These are phyloP conservation scores for Nycticryphes semicollaris DNA, from an alignment of 2,113 vertebrate genomes.

Conservation along the genomic window DNA sequence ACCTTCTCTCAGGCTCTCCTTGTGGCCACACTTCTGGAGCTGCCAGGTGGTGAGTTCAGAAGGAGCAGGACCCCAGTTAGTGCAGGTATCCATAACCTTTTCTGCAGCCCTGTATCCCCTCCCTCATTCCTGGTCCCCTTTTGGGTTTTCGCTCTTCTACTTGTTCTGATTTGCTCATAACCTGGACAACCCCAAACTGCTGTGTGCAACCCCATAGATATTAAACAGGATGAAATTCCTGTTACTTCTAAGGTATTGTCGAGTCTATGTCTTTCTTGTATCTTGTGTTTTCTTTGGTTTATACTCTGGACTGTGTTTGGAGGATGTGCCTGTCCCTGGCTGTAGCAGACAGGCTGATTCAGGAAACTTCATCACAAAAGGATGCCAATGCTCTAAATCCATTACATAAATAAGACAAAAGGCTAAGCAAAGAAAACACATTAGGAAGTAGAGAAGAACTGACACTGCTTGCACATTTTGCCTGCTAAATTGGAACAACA, in stretches of 20 bases:
- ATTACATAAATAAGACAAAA: slow-evolving; percentile 46
- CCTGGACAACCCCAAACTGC: not conserved
- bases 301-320: not conserved
- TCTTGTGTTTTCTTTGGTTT: slow-evolving; percentile 8
- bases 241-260: not conserved
- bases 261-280: not conserved
- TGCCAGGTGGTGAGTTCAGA: not conserved
- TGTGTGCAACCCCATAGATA: not conserved
- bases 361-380: slow-evolving; percentile 43
- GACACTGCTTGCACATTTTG: slow-evolving; percentile 22
- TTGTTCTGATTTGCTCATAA: not conserved
- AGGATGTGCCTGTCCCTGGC: not conserved
- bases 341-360: slow-evolving; percentile 30
- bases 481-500: slow-evolving; percentile 30
- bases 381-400: slow-evolving; percentile 23
- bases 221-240: not conserved
- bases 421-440: slow-evolving; percentile 1
- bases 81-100: not conserved
- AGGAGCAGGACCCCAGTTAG: not conserved
- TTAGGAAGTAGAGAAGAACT: slow-evolving; percentile 24
- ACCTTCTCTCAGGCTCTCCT: not conserved
- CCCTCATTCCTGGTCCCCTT: not conserved
- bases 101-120: not conserved
- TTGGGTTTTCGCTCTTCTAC: not conserved
- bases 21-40: fast-evolving